Percentiles rank a stretch among this genome's conserved stretches.
These are phyloP conservation scores for Schizopygopsis pylzovi DNA, from an alignment of 2,797 vertebrate genomes.

Conservation along the genomic window DNA sequence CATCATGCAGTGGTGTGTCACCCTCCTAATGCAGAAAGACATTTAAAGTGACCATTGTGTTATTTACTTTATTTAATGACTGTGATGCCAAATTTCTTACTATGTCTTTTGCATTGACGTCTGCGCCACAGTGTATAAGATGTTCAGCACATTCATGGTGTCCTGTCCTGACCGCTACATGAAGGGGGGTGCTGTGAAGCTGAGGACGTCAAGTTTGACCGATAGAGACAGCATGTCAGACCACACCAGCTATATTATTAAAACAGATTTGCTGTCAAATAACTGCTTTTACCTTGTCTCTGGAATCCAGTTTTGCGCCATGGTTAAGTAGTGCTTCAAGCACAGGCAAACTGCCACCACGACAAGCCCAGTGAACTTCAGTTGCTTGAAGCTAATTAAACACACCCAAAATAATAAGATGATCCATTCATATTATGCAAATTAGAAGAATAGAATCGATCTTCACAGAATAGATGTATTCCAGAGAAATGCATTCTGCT, in stretches of 20 bases:
- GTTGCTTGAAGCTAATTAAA: conserved; percentile 82
- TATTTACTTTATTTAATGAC: neutral
- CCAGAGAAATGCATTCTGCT: neutral
- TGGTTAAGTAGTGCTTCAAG: conserved; percentile 84
- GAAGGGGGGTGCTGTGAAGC: conserved; percentile 86
- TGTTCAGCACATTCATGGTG: conserved; percentile 84
- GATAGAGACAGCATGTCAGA: neutral
- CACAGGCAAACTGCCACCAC: conserved; percentile 82
- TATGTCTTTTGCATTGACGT: conserved; percentile 85
- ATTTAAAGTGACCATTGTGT: conserved; percentile 1
- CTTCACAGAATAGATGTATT: neutral
- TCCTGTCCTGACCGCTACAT: conserved; percentile 87
- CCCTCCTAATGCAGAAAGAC: conserved; percentile 78
- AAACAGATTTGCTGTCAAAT: neutral
- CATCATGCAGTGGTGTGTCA: conserved; percentile 87
- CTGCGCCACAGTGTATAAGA: conserved; percentile 86
- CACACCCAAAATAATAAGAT: neutral
- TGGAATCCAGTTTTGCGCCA: conserved; percentile 80
- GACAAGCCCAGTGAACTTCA: conserved; percentile 86
- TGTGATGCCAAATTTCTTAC: conserved; percentile 66
- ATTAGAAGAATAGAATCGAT: neutral
- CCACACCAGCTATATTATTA: neutral
- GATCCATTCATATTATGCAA: neutral
- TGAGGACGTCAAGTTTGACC: conserved; percentile 54
- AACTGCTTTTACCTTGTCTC: conserved; percentile 82